phyloP scores from a whole-genome alignment of 1,140 invertebrate genomes.

The Ladona fulva region DNA sequence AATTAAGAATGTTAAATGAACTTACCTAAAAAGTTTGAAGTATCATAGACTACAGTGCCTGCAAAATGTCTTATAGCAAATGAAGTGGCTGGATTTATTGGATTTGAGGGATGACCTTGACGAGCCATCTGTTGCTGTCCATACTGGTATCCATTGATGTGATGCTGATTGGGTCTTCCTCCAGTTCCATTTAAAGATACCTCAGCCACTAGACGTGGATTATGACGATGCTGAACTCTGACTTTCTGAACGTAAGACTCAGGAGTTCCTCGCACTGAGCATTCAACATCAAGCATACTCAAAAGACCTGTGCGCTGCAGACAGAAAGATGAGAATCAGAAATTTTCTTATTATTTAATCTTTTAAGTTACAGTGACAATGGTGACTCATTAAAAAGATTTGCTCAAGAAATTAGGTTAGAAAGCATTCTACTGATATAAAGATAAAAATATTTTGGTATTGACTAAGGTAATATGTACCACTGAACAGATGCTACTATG shows the following conservation, averaged over 20 bases:
- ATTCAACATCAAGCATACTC: slow-evolving; percentile 89
- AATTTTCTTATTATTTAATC: no score
- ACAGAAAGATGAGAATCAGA: no score
- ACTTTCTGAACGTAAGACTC: slow-evolving; percentile 84
- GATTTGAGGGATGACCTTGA: slow-evolving; percentile 21
- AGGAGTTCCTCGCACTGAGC: slow-evolving; percentile 72
- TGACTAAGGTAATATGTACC: no score
- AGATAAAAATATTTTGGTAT: no score
- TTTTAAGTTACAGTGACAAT: no score
- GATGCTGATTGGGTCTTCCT: not conserved
- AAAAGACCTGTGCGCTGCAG: slow-evolving; percentile 71
- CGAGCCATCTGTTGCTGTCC: not conserved
- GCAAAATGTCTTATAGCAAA: slow-evolving; percentile 91
- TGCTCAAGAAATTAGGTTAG: no score
- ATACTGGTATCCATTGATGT: not conserved
- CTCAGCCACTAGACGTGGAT: slow-evolving; percentile 60
- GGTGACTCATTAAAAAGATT: no score
- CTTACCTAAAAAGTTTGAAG: slow-evolving; percentile 69
- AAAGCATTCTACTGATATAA: no score
- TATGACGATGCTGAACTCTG: slow-evolving; percentile 72
- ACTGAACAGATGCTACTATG: no score
- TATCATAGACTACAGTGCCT: slow-evolving; percentile 80
- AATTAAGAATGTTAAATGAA: slow-evolving; percentile 17
- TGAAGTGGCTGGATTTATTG: slow-evolving; percentile 56
- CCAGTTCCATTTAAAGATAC: not conserved